Evolutionary conservation across 2,888 invertebrate genomes (phyloP).

Genomic region (Scaptomyza tumidula): DNA sequence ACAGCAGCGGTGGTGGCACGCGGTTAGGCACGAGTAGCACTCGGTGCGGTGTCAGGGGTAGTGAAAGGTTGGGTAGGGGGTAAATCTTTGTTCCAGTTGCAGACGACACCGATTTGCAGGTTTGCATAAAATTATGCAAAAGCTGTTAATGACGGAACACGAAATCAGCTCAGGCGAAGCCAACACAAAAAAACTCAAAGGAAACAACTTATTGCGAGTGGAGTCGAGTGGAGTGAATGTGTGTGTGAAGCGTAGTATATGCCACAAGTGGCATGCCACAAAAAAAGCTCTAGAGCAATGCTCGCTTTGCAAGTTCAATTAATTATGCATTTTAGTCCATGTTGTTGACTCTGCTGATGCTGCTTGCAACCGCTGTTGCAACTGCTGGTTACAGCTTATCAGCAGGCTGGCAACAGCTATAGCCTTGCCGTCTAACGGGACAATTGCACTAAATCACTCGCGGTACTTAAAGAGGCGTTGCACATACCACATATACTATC

Average conservation of each 20-base stretch:
- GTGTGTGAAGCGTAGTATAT: slow-evolving; percentile 5
- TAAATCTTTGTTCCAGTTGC: slow-evolving; percentile 22
- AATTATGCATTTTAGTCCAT: slow-evolving; percentile 77
- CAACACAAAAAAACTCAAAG: slow-evolving; percentile 33
- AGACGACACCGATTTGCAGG: slow-evolving; percentile 16
- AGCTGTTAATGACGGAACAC: slow-evolving; percentile 71
- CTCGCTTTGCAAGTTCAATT: slow-evolving; percentile 55
- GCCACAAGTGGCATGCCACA: slow-evolving; percentile 62
- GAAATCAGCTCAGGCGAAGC: slow-evolving; percentile 36
- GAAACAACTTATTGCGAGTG: slow-evolving; percentile 48
- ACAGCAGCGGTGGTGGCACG: slow-evolving; percentile 41
- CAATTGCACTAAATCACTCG: slow-evolving; percentile 78
- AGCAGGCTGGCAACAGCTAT: slow-evolving; percentile 37
- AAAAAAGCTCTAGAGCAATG: slow-evolving; percentile 21
- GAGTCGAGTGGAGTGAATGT: slow-evolving; percentile 6
- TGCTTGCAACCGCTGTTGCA: slow-evolving; percentile 23
- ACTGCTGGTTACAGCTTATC: slow-evolving; percentile 48
- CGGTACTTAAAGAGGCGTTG: slow-evolving; percentile 78
- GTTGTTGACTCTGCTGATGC: slow-evolving; percentile 47
- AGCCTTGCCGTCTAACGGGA: slow-evolving; percentile 69
- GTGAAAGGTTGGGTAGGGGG: background rate
- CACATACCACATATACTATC: slow-evolving; percentile 17
- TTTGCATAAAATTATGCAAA: slow-evolving; percentile 72
- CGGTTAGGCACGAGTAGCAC: background rate
- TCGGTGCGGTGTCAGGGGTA: background rate